Conservation (phyloP, 2,797 vertebrate genomes). For the Onychomys leucogaster region DNA sequence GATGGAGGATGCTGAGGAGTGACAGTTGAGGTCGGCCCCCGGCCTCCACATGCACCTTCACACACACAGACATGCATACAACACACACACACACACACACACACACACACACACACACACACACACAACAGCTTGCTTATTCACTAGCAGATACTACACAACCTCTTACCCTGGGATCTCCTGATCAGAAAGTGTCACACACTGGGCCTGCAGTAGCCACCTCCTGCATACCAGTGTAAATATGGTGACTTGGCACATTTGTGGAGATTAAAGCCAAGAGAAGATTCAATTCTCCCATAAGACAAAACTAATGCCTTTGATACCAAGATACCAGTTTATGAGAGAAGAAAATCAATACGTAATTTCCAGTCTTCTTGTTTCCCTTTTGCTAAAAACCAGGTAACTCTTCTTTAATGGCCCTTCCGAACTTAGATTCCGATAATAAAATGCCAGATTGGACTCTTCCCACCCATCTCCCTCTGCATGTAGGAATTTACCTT, state of each 20-base stretch:
- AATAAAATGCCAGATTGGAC: background rate
- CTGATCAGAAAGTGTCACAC: background rate
- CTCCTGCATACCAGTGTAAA: fast-evolving
- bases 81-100: background rate
- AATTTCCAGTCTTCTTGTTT: constrained; percentile 58
- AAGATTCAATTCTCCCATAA: constrained; percentile 43
- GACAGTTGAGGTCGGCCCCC: background rate
- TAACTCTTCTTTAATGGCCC: constrained; percentile 26
- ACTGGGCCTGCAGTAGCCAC: background rate
- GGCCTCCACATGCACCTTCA: background rate
- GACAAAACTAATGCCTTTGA: constrained; percentile 51
- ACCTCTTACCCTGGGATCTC: background rate
- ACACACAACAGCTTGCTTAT: background rate
- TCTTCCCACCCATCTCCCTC: background rate
- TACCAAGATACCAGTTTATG: background rate
- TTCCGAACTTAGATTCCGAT: constrained; percentile 10
- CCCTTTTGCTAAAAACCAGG: constrained; percentile 46
- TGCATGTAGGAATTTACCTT: constrained; percentile 22
- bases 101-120: background rate
- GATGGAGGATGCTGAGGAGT: background rate
- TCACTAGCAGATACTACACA: background rate
- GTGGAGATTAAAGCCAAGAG: background rate
- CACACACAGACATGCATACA: background rate
- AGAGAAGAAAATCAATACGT: constrained; percentile 67
- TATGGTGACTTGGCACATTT: background rate